Evolutionary conservation across 2,888 invertebrate genomes (phyloP), one percentile per base, ranked within the genome.

Genomic region (Sympetrum striolatum): DNA sequence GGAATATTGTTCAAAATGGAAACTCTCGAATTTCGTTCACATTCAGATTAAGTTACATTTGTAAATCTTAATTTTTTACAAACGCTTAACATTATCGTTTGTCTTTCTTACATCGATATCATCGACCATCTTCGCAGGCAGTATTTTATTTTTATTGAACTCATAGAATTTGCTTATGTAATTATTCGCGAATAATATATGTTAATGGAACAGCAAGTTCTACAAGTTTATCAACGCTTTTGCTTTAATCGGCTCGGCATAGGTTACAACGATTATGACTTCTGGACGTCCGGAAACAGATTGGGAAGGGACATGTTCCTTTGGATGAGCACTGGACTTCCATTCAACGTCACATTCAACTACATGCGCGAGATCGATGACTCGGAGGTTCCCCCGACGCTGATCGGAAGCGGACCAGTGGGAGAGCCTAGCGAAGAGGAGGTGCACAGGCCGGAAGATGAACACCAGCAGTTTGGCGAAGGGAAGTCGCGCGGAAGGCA

Each of bases 251-350:
- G 4, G 12, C 15, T 18, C 31, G 31, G 5, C 60, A 39, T 93
- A 96, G 96, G 96, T 6, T 97, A 97, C 93, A 96, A 96, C 92
- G 97, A 97, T 93, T 97, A 96, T 93, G 97, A 97, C 93, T 98
- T 97, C 94, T 98, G 98, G 98, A 97, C 97, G 92, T 97, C 97
- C 91, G 98, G 98, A 91, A 98, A 98, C 94, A 96, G 97, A 92
- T 94, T 98, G 91, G 98, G 98, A 60, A 97, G 97, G 25, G 97
- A 97, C 93, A 97, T 97, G 97, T 96, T 97, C 94, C 94, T 98
- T 91, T 98, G 98, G 98, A 97, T 98, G 97, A 97, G 97, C 93
- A 97, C 97, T 60, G 98, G 98, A 22, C 94, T 97, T 91, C 97
- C 97, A 60, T 97, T 98, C 94, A 98, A 98, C 94, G 96, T 97